Evolutionary conservation across 2,888 invertebrate species (phyloP).

Genomic region (Balanococcus diminutus): DNA sequence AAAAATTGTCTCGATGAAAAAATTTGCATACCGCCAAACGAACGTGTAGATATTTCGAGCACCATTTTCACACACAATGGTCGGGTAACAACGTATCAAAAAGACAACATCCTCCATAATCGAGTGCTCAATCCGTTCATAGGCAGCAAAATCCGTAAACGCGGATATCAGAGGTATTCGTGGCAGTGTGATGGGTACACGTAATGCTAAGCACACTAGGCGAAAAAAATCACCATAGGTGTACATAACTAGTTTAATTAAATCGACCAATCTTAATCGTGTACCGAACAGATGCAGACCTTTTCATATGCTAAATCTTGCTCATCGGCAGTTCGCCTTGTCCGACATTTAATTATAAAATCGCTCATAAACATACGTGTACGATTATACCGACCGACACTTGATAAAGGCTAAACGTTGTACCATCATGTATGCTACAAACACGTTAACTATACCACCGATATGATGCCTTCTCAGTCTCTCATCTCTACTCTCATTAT

Average conservation of each 20-base stretch:
- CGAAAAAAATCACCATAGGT: not conserved
- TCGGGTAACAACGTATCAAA: no score
- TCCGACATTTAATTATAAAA: conserved; percentile 21
- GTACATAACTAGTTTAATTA: not conserved
- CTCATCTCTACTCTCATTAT: not conserved
- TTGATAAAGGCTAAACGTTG: not conserved
- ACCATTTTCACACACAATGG: no score
- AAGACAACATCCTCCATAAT: no score
- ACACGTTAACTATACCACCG: no score
- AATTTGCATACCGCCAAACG: not conserved
- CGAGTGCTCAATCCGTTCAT: no score
- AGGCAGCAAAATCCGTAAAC: no score
- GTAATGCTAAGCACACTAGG: no score
- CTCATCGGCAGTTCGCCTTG: not conserved
- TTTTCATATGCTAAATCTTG: not conserved
- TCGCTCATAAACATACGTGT: not conserved
- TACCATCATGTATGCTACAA: no score
- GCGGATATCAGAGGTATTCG: no score
- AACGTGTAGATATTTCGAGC: not conserved
- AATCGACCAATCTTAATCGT: not conserved
- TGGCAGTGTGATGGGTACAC: no score
- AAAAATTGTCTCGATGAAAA: not conserved
- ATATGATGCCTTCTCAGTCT: not conserved
- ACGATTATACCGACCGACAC: not conserved
- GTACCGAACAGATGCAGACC: not conserved